phyloP scores from a whole-genome alignment of 2,113 vertebrate species.

The Tenebrosternarchus preto region DNA sequence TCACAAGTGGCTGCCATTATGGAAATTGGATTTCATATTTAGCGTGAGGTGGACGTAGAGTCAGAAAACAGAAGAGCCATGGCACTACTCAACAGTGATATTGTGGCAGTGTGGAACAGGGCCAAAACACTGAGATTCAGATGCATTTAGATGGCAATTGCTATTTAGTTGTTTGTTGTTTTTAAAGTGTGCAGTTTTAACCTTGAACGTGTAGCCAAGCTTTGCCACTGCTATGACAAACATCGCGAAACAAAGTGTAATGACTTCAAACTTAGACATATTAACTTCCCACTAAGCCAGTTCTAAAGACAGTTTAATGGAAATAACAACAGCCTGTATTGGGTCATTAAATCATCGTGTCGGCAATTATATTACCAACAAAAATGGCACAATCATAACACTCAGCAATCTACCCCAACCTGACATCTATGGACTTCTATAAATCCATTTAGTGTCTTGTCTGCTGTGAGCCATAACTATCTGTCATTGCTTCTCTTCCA shows the following conservation, averaged over 20 bases:
- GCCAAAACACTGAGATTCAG: slow-evolving; percentile 6
- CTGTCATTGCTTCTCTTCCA: slow-evolving; percentile 50
- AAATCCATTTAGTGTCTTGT: slow-evolving; percentile 54
- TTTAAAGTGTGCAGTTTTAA: background rate
- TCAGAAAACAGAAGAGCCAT: background rate
- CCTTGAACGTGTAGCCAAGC: background rate
- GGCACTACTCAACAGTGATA: slow-evolving; percentile 2
- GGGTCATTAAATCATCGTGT: slow-evolving; percentile 50
- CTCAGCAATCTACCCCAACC: slow-evolving; percentile 38
- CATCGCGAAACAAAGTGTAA: slow-evolving; percentile 18
- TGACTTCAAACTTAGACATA: slow-evolving; percentile 10
- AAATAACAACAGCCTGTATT: slow-evolving; percentile 33
- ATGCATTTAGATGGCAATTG: background rate
- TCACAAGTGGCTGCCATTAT: slow-evolving; percentile 21
- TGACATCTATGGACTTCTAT: slow-evolving; percentile 52
- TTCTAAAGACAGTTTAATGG: slow-evolving; percentile 42
- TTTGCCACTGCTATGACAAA: background rate
- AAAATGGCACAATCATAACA: slow-evolving; percentile 49
- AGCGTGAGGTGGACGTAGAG: slow-evolving; percentile 17
- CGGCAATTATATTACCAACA: slow-evolving; percentile 44
- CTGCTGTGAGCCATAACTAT: slow-evolving; percentile 48
- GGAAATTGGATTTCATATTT: slow-evolving; percentile 37
- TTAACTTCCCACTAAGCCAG: slow-evolving; percentile 18
- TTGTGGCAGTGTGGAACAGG: background rate
- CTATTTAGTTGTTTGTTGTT: background rate